Evolutionary conservation across 2,888 invertebrate genomes (phyloP).

Genomic region (Byasa hedistus): DNA sequence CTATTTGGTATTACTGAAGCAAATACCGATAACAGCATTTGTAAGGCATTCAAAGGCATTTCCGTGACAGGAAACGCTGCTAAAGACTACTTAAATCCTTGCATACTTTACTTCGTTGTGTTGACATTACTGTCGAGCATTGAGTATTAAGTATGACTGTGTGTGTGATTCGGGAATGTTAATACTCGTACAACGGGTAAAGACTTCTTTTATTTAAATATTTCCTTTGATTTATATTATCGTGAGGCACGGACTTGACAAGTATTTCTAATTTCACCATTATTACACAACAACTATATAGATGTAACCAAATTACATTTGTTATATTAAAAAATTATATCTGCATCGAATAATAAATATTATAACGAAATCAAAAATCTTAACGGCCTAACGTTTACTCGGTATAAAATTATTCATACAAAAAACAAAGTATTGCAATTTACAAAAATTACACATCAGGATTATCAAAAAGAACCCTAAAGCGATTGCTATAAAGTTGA

Average conservation of each 20-base stretch:
- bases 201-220: no score
- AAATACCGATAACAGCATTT: constrained; percentile 60
- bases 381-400: not conserved
- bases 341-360: no score
- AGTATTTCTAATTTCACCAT: no score
- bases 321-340: no score
- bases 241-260: no score
- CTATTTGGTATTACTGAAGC: constrained; percentile 40
- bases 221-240: no score
- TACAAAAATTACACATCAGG: not conserved
- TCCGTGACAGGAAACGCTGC: constrained; percentile 43
- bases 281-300: no score
- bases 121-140: not conserved
- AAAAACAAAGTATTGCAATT: not conserved
- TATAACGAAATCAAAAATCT: not conserved
- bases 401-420: constrained; percentile 4
- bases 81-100: constrained; percentile 30
- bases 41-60: constrained; percentile 60
- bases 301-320: no score
- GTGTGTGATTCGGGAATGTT: constrained; percentile 3
- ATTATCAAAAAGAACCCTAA: not conserved
- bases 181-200: not conserved
- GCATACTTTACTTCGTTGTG: not conserved
- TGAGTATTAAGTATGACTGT: not conserved
- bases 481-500: not conserved